Base-by-base conservation (phyloP, 2,888 invertebrate genomes). In the Pollenia labialis region DNA sequence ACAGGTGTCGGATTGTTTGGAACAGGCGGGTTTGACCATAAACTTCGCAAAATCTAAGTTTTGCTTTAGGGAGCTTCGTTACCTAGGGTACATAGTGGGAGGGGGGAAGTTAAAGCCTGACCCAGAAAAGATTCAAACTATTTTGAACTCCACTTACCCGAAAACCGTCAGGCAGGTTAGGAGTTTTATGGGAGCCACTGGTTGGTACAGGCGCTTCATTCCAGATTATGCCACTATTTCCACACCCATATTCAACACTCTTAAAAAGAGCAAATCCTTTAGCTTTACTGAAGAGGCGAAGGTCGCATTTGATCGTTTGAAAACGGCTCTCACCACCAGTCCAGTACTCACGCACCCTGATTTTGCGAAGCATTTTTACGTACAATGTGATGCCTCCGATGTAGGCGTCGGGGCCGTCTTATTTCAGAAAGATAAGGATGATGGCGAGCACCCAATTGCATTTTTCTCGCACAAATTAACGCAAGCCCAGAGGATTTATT, bases 321-420 rank as follows among this genome's bases (percentile, higher is more conserved):
- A 58, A 14, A 32, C 14, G 6, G 58, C 58, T 4, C 58, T 58
- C 7, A 58, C 58, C 3, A 40, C 58, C 14, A 40, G 8, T 14
- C 56, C n/a, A 23, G 74, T 46, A 1, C 58, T 58, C 7, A 23
- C 14, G 1, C 58, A 58, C 7, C 74, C 60, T 3, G 60, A 60
- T n/a, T 74, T 74, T 60, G 4, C 1, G 23, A 32, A 74, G 11
- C 56, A 54, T 42, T 72, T 56, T 56, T 56, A 32, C 16, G 44
- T 72, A 4, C 71, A 72, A 40, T 72, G 71, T 12, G 71, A 72
- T 14, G 77, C 77, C 8, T 74, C 58, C 0, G 60, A 74, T 23
- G n/a, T 71, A 6, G 85, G 69, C 12, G 23, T 81, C 9, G 85
- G 85, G 7, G 74, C 60, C 6, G 40, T 75, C 7, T 50, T 75